Evolutionary conservation across 2,888 invertebrate species (phyloP).

Genomic region (Galerucella calmariensis): DNA sequence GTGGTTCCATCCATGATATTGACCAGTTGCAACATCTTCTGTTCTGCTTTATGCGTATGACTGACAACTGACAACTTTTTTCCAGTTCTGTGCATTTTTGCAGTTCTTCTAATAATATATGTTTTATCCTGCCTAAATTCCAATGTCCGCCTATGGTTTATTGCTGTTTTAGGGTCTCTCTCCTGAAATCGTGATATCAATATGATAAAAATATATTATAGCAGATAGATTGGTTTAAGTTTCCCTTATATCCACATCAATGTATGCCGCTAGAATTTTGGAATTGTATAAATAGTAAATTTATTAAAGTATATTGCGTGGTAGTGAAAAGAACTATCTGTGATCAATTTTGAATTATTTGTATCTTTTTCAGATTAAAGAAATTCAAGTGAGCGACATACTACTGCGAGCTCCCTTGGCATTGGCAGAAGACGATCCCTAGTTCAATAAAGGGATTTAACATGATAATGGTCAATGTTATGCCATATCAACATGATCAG

Average conservation of each 20-base stretch:
- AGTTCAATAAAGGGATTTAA: slow-evolving; percentile 24
- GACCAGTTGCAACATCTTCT: too few species aligned
- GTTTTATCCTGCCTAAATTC: too few species aligned
- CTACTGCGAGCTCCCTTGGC: slow-evolving; percentile 62
- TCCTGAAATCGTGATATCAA: too few species aligned
- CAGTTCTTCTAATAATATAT: too few species aligned
- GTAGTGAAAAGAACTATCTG: too few species aligned
- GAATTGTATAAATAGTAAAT: not conserved
- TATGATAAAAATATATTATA: too few species aligned
- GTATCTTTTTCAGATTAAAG: slow-evolving; percentile 57
- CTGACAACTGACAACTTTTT: too few species aligned
- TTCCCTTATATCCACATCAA: not conserved
- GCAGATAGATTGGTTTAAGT: not conserved
- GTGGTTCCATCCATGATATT: too few species aligned
- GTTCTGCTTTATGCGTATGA: too few species aligned
- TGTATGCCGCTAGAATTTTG: not conserved
- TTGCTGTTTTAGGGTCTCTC: too few species aligned
- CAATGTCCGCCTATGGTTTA: too few species aligned
- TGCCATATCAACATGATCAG: slow-evolving; percentile 57
- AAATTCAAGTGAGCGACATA: slow-evolving; percentile 60
- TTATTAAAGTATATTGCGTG: slow-evolving; percentile 11
- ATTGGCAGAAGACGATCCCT: slow-evolving; percentile 60
- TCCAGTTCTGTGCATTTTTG: too few species aligned
- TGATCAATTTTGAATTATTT: slow-evolving; percentile 8
- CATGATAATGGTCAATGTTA: slow-evolving; percentile 43